A percentile compares a stretch with the other conserved stretches of the same genome.
Evolutionary conservation across 2,797 vertebrate species (phyloP).

Genomic region (Sebastes ruberrimus): DNA sequence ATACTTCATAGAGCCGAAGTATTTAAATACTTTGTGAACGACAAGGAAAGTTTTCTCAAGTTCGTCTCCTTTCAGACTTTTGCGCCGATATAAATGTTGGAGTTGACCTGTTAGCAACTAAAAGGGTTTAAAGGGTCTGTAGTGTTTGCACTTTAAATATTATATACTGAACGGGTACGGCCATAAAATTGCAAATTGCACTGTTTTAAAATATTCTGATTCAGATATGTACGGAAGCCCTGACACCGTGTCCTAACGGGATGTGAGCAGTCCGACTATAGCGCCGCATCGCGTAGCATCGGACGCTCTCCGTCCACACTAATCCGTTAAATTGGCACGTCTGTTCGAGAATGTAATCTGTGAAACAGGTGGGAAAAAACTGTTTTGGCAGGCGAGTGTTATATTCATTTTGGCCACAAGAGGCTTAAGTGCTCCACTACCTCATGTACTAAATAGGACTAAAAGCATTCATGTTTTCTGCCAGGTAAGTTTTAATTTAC

Average conservation of each 20-base stretch:
- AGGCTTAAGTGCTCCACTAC: no score
- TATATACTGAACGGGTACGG: background rate
- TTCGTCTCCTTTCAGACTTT: background rate
- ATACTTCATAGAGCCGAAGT: background rate
- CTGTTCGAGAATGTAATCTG: background rate
- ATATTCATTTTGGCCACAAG: background rate
- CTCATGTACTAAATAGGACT: no score
- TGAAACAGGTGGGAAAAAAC: background rate
- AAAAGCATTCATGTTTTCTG: no score
- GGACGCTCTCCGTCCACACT: no score
- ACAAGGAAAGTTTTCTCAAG: background rate
- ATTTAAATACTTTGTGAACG: background rate
- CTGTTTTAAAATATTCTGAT: slow-evolving; percentile 3
- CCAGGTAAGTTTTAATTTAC: no score
- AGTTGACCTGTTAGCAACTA: background rate
- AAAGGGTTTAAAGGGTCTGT: background rate
- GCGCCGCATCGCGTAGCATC: no score
- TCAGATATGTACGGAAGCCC: background rate
- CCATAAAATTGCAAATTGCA: slow-evolving; percentile 28
- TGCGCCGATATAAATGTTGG: background rate
- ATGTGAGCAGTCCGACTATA: no score
- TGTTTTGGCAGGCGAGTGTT: background rate
- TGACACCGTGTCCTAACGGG: no score
- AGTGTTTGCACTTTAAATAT: slow-evolving; percentile 6
- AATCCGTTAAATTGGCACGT: no score